A percentile compares a stretch with the other conserved stretches of the same genome.
These are phyloP conservation scores for Loxodonta africana DNA, from an alignment of 2,113 vertebrate species.

Conservation along the genomic window DNA sequence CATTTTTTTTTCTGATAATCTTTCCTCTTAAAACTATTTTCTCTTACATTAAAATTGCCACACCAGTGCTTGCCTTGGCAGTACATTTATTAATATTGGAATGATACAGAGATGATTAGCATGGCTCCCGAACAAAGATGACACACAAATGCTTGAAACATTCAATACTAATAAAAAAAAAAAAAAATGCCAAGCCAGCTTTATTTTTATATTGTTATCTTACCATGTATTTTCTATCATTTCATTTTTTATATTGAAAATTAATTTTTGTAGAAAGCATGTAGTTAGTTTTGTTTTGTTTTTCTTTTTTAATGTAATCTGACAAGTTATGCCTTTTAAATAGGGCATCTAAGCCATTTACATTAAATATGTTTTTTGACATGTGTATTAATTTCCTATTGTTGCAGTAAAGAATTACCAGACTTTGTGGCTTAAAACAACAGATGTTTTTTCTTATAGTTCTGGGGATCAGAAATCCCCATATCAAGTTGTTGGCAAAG, in stretches of 20 bases:
- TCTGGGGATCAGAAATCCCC: background rate
- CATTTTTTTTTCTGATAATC: background rate
- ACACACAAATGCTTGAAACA: too few species aligned
- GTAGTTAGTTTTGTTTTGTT: background rate
- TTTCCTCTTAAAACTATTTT: background rate
- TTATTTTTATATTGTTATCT: background rate
- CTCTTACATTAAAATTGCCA: background rate
- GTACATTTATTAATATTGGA: too few species aligned
- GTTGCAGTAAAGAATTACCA: background rate
- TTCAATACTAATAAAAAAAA: too few species aligned
- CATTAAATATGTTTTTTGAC: background rate
- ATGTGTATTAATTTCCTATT: background rate
- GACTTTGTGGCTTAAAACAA: background rate
- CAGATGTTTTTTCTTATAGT: background rate
- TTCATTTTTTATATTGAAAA: background rate
- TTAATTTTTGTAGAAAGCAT: background rate
- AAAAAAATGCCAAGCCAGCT: background rate
- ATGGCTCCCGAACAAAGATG: too few species aligned
- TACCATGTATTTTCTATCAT: background rate
- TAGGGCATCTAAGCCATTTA: background rate
- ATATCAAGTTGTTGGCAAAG: background rate
- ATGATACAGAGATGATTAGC: too few species aligned
- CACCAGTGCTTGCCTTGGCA: too few species aligned
- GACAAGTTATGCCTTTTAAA: background rate
- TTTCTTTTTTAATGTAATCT: background rate